These are phyloP conservation scores for Coelinius sp. DNA, from an alignment of 2,888 invertebrate genomes.

Conservation along the genomic window DNA sequence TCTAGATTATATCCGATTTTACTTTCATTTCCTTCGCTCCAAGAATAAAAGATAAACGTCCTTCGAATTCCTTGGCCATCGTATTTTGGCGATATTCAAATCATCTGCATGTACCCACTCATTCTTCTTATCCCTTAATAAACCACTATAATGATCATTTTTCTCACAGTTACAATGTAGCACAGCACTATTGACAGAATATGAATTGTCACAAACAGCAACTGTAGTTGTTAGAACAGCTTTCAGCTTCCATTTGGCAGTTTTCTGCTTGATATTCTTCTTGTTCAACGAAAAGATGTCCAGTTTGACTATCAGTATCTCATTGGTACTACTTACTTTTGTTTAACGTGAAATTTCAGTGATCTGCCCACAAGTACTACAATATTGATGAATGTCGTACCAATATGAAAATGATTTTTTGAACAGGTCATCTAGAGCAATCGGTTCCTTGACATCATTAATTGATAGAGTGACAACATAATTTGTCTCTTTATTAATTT, in stretches of 20 bases:
- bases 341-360: background rate
- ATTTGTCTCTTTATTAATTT: background rate
- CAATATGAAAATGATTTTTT: background rate
- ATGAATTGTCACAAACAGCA: background rate
- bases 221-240: background rate
- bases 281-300: background rate
- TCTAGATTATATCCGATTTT: too few species aligned
- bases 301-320: background rate
- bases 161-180: background rate
- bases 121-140: background rate
- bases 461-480: background rate
- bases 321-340: background rate
- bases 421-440: background rate
- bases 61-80: background rate
- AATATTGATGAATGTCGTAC: background rate
- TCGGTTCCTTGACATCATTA: background rate
- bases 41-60: background rate
- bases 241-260: background rate
- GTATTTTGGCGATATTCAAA: background rate
- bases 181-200: background rate
- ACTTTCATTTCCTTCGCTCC: too few species aligned
- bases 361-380: background rate
- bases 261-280: background rate
- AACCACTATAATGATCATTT: background rate
- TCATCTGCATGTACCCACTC: background rate